Evolutionary conservation across 2,888 invertebrate genomes (phyloP).

Genomic region (Anthoptus insignis): DNA sequence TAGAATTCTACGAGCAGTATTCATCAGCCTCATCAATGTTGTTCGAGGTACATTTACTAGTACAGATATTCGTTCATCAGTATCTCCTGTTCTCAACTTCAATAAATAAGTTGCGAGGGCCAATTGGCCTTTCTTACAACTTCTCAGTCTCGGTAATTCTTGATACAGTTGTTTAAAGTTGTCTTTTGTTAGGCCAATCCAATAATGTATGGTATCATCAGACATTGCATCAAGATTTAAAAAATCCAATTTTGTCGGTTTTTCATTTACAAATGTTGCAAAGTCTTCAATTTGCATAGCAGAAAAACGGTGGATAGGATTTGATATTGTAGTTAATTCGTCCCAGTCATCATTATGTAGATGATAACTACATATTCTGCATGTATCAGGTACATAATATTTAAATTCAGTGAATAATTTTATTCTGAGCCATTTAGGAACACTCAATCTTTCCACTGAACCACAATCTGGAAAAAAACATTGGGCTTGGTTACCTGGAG

Average conservation of each 20-base stretch:
- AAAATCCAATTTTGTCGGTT: neutral
- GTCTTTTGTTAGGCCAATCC: constrained; percentile 11
- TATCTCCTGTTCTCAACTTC: constrained; percentile 8
- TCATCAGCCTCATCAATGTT: neutral
- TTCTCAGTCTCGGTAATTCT: neutral
- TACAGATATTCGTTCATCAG: neutral
- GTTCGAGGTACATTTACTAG: neutral
- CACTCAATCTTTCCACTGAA: constrained; percentile 1
- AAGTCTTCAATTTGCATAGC: neutral
- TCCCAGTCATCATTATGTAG: constrained; percentile 15
- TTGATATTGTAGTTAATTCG: neutral
- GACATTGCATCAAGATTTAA: neutral
- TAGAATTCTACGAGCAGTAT: neutral
- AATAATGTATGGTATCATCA: neutral
- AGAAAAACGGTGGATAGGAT: constrained; percentile 5
- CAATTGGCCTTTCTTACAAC: neutral
- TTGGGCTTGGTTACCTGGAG: neutral
- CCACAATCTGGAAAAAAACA: constrained; percentile 12
- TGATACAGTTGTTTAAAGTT: neutral
- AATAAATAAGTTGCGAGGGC: constrained; percentile 5
- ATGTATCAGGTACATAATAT: constrained; percentile 18
- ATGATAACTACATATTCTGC: constrained; percentile 12
- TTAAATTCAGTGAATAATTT: constrained; percentile 18
- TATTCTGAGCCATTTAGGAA: constrained; percentile 11
- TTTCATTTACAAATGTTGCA: neutral